phyloP scores from a whole-genome alignment of 2,888 invertebrate genomes.

The Malacosoma neustria region DNA sequence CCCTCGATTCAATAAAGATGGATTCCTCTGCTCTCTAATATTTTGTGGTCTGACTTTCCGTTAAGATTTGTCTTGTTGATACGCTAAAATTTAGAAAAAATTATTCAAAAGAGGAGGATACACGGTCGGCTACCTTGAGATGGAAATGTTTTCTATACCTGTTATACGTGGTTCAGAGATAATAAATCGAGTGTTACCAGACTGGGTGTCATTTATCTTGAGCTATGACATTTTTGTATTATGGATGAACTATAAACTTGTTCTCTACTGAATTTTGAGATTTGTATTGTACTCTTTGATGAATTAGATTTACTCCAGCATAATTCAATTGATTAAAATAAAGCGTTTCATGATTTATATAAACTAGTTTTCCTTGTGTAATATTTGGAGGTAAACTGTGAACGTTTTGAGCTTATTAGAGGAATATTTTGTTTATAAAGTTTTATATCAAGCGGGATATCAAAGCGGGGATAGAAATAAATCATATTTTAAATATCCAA shows the following conservation, averaged over 20 bases:
- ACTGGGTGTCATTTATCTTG: conserved; percentile 45
- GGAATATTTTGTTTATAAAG: too few relatives aligned
- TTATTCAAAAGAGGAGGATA: conserved; percentile 18
- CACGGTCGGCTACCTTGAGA: conserved; percentile 53
- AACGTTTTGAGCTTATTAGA: too few relatives aligned
- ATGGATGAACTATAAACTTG: background rate
- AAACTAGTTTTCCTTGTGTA: background rate
- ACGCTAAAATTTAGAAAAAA: conserved; percentile 54
- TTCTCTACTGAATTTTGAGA: background rate
- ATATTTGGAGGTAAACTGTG: too few relatives aligned
- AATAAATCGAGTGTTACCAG: conserved; percentile 51
- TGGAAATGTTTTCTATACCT: conserved; percentile 51
- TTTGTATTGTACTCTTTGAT: conserved; percentile 5
- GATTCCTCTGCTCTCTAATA: too few relatives aligned
- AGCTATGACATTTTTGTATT: conserved; percentile 4
- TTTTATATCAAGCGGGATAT: too few relatives aligned
- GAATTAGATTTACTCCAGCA: background rate
- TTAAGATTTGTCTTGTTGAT: conserved; percentile 66
- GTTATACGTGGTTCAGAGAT: conserved; percentile 41
- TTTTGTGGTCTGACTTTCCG: too few relatives aligned
- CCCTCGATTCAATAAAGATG: too few relatives aligned
- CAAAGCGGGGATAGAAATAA: too few relatives aligned
- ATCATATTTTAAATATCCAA: too few relatives aligned
- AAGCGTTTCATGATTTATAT: background rate
- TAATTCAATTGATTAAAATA: background rate